phyloP scores from a whole-genome alignment of 2,797 vertebrate species.

The Aulostomus chinensis region DNA sequence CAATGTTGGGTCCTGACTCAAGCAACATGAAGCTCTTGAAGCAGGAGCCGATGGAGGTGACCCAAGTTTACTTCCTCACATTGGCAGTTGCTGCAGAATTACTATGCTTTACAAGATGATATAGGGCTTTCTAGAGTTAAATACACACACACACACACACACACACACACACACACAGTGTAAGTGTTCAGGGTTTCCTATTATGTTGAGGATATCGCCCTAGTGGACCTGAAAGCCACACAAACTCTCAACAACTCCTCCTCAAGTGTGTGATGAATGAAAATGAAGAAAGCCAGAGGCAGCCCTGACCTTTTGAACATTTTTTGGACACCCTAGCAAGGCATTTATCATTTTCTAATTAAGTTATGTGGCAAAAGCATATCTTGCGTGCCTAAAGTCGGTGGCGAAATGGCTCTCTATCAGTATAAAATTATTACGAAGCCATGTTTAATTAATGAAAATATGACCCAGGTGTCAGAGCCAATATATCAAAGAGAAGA shows the following conservation, averaged over 20 bases:
- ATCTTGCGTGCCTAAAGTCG: constrained; percentile 59
- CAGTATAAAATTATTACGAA: constrained; percentile 63
- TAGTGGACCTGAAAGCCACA: constrained; percentile 19
- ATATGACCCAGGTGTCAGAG: constrained; percentile 70
- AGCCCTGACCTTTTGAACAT: constrained; percentile 64
- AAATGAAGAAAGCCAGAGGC: constrained; percentile 41
- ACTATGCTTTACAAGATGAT: constrained; percentile 14
- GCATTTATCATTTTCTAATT: constrained; percentile 78
- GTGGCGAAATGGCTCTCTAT: constrained; percentile 57
- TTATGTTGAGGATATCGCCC: constrained; percentile 9
- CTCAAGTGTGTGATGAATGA: constrained; percentile 40
- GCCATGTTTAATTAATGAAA: constrained; percentile 74
- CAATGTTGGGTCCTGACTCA: no score
- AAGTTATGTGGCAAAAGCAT: constrained; percentile 68
- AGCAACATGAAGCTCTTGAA: no score
- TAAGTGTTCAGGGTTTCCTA: constrained; percentile 2
- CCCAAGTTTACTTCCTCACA: constrained; percentile 34
- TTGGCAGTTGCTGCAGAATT: constrained; percentile 20
- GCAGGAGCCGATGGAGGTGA: no score
- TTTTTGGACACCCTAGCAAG: constrained; percentile 35
- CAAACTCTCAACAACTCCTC: constrained; percentile 17
- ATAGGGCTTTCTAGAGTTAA: background rate
- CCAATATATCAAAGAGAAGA: constrained; percentile 65
- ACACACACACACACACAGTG: background rate
- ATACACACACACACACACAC: background rate